phyloP scores from a whole-genome alignment of 2,888 invertebrate species.

The Hemaris fuciformis region DNA sequence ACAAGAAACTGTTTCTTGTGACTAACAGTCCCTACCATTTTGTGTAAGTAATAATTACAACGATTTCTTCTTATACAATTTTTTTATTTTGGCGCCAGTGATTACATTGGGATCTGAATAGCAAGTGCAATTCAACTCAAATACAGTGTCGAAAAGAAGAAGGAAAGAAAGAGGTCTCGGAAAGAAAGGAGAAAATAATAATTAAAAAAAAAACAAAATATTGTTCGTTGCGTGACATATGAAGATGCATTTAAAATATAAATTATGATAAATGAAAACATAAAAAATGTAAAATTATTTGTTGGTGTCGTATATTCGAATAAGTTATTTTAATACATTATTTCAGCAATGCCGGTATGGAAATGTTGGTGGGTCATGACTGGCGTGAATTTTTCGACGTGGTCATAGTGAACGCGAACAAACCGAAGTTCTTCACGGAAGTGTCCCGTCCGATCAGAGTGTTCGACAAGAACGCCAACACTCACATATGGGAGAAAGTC shows the following conservation, averaged over 20 bases:
- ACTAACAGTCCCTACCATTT: constrained; percentile 98
- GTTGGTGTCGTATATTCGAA: neutral
- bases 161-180: too few species aligned
- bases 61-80: neutral
- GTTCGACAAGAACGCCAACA: constrained; percentile 90
- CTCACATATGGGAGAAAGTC: constrained; percentile 96
- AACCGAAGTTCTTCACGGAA: constrained; percentile 97
- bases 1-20: constrained; percentile 95
- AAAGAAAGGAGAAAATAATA: too few species aligned
- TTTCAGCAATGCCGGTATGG: constrained; percentile 94
- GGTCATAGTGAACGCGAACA: constrained; percentile 96
- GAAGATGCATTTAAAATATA: too few species aligned
- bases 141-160: too few species aligned
- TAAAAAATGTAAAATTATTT: too few species aligned
- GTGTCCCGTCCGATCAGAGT: constrained; percentile 94
- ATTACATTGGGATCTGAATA: too few species aligned
- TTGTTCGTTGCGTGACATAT: too few species aligned
- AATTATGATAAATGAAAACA: neutral
- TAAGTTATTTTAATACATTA: too few species aligned
- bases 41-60: constrained; percentile 86
- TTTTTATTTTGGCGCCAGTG: too few species aligned
- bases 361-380: constrained; percentile 90
- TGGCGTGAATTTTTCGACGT: constrained; percentile 97
- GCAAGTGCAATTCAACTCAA: too few species aligned
- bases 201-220: too few species aligned